phyloP scores from a whole-genome alignment of 2,888 invertebrate species.

The Lymantria dispar region DNA sequence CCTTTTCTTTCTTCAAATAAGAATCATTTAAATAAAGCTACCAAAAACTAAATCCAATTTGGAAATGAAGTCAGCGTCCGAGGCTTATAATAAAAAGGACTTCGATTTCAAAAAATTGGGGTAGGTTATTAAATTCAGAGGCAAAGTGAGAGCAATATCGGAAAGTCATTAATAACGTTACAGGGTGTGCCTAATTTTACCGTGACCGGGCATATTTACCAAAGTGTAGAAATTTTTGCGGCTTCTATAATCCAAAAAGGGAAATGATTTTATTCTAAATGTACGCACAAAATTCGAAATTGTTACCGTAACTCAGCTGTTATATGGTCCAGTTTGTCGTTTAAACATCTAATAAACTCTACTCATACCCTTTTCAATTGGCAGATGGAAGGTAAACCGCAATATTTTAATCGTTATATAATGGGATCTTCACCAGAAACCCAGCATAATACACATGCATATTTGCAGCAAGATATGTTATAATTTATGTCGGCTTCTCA shows the following conservation, averaged over 20 bases:
- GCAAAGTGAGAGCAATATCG: constrained; percentile 62
- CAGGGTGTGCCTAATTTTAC: constrained; percentile 68
- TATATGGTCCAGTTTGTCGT: no score
- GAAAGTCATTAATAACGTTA: constrained; percentile 77
- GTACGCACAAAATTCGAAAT: not conserved
- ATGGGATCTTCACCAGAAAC: no score
- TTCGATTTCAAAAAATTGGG: not conserved
- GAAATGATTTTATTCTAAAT: not conserved
- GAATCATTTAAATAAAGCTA: not conserved
- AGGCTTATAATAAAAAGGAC: constrained; percentile 37
- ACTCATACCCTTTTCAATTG: no score
- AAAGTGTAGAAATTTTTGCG: constrained; percentile 55
- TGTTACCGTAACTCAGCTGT: not conserved
- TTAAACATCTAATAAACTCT: no score
- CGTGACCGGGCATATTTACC: constrained; percentile 63
- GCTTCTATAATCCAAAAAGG: constrained; percentile 36
- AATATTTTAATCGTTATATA: no score
- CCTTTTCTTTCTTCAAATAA: not conserved
- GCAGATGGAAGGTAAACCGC: no score
- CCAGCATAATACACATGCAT: no score
- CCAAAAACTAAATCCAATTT: constrained; percentile 6
- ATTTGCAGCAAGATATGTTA: no score
- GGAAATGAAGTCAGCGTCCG: constrained; percentile 24
- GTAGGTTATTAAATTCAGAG: constrained; percentile 42
- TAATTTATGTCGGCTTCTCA: no score